Evolutionary conservation across 92 coral and sea anemone genomes (phyloP), one percentile per base, ranked within the genome.

Genomic region (Epizoanthus ramosus): DNA sequence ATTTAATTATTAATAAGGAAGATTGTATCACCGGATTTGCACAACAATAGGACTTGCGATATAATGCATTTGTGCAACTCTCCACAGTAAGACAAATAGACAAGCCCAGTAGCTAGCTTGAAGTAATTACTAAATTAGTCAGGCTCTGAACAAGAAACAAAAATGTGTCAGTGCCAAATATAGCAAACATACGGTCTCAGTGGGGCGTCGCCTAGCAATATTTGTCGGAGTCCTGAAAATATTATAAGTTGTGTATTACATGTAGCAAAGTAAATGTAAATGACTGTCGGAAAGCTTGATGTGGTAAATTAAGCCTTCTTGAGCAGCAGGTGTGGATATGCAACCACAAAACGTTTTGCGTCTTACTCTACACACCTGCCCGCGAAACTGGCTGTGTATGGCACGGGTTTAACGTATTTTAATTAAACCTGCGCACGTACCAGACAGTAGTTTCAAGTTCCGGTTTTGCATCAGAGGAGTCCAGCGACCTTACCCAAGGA

Each of bases 41-140:
- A 92, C 92, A 79, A 83, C 84, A 89, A 92, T 89, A 68, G 80
- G 47, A 23, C 89, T 92, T 85, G 89, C 89, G 92, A 89, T 86
- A 86, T 88, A 64, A 28, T 68, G 37, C 58, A 84, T 74, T 80
- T 63, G 58, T 85, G 68, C 54, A 47, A 47, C 14, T 47, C 59
- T 41, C 82, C 56, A 54, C 53, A 65, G 76, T 71, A 73, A 84
- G 79, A 79, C 88, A 88, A 84, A 84, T 79, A 79, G 71, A 81
- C 80, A 77, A 77, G 71, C 82, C 59, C 28, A 39, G 35, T 76
- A 8, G 24, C 45, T 77, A 61, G 75, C 71, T 59, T 75, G n/a
- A 17, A 75, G 56, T 57, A 10, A 61, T 77, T 57, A 77, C 70
- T 21, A 68, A 10, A 61, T 77, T 57, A 77, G 82, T 21, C 82